A percentile compares a stretch with the other conserved stretches of the same genome.
Evolutionary conservation across 2,113 vertebrate species (phyloP).

Genomic region (Mionectes macconnelli): DNA sequence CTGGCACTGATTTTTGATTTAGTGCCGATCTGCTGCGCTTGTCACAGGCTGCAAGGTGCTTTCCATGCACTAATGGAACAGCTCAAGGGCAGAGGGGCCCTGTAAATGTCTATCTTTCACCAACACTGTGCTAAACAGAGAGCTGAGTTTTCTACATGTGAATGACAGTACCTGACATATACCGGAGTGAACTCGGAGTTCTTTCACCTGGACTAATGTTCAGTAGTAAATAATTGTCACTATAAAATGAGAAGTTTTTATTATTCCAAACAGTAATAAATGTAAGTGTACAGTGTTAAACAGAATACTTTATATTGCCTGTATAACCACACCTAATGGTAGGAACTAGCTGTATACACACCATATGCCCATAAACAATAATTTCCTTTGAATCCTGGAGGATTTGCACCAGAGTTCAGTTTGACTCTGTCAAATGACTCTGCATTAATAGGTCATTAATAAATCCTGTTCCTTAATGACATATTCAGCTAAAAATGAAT

Average conservation of each 20-base stretch:
- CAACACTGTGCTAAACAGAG: slow-evolving; percentile 79
- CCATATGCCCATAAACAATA: neutral
- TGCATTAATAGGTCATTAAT: slow-evolving; percentile 70
- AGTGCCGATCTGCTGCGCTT: slow-evolving; percentile 99
- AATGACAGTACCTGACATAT: slow-evolving; percentile 76
- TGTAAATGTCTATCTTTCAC: slow-evolving; percentile 86
- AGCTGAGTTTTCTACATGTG: slow-evolving; percentile 77
- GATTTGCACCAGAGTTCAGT: neutral
- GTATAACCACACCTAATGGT: slow-evolving; percentile 69
- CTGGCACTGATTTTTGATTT: slow-evolving; percentile 99
- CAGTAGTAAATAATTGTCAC: slow-evolving; percentile 54
- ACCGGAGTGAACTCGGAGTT: slow-evolving; percentile 59
- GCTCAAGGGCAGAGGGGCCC: slow-evolving; percentile 95
- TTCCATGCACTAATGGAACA: slow-evolving; percentile 99
- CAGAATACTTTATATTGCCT: slow-evolving; percentile 69
- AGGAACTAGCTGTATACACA: slow-evolving; percentile 23
- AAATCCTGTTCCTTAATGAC: slow-evolving; percentile 73
- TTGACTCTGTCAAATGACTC: slow-evolving; percentile 19
- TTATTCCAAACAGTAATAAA: slow-evolving; percentile 74
- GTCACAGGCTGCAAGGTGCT: slow-evolving; percentile 99
- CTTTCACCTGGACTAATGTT: slow-evolving; percentile 33
- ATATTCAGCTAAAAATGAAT: slow-evolving; percentile 69
- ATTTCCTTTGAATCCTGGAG: neutral
- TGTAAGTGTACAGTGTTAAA: slow-evolving; percentile 70
- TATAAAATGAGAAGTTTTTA: slow-evolving; percentile 69